Base-by-base conservation (phyloP, 2,113 vertebrate genomes). In the Corynorhinus townsendii region DNA sequence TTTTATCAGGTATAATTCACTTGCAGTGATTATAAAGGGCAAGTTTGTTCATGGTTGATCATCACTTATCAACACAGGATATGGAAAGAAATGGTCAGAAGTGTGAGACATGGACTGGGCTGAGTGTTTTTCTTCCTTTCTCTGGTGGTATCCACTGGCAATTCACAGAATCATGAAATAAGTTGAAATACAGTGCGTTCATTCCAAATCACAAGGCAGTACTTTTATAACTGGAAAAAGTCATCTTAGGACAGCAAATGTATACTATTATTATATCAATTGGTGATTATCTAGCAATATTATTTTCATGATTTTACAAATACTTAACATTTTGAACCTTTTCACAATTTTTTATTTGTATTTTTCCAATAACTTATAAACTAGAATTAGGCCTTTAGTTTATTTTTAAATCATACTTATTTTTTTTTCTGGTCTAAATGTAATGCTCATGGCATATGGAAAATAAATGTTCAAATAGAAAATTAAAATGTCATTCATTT, bases 401-500 rank as follows among this genome's bases (percentile, higher is more conserved):
- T 75, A 35, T 71, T 80, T 88, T 82, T 38, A 86, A 83, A 90
- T 52, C 15, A 54, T 47, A 38, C 7, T 69, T 72, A 92, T 9
- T 62, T 45, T 40, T 62, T 62, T 95, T 76, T 83, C 20, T 86
- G 22, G 15, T 59, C 94, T 86, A 54, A 89, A 86, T 83, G n/a
- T 38, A 89, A 89, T 52, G 24, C 19, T 94, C 26, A n/a, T 33
- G 52, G 33, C 59, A 22, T 33, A 72, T 59, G 68, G 73, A 40
- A 91, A 92, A 33, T 47, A 88, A 86, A 66, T 5, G 38, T 56
- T 69, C 28, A 83, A 72, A 73, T 73, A 94, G 33, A 77, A 91
- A 92, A 94, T 88, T 71, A 59, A 88, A 59, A 90, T 88, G 24
- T 68, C 16, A 47, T 47, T 94, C 7, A 68, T 38, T 84, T 89